phyloP scores from a whole-genome alignment of 2,113 vertebrate species.

The Epinephelus lanceolatus region DNA sequence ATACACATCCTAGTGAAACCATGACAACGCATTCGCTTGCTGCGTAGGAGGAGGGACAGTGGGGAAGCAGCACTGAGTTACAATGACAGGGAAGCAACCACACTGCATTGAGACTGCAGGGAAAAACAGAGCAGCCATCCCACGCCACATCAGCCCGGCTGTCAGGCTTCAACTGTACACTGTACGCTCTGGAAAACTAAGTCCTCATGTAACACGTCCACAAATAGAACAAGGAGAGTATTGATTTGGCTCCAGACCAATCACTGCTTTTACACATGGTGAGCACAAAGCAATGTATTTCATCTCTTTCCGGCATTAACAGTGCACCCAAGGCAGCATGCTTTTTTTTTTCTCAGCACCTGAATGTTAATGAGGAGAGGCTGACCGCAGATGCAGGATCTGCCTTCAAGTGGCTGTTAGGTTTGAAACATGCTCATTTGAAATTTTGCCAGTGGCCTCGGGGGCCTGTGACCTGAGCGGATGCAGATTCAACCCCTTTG shows the following conservation, averaged over 20 bases:
- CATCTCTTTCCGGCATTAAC: constrained; percentile 16
- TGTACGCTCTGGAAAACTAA: constrained; percentile 30
- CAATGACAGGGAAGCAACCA: constrained; percentile 48
- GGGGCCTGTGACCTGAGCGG: not conserved
- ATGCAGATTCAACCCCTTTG: not conserved
- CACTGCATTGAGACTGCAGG: constrained; percentile 70
- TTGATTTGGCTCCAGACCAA: constrained; percentile 55
- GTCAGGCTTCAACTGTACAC: constrained; percentile 28
- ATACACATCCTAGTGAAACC: constrained; percentile 61
- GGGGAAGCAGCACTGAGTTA: constrained; percentile 42
- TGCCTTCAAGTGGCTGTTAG: not conserved
- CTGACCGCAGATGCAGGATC: constrained; percentile 14
- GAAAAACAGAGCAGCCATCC: constrained; percentile 33
- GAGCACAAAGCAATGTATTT: constrained; percentile 17
- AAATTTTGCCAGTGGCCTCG: not conserved
- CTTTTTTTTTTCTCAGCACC: constrained; percentile 1
- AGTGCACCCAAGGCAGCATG: constrained; percentile 3
- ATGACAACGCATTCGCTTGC: constrained; percentile 72
- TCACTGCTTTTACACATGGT: not conserved
- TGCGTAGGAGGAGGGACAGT: constrained; percentile 41
- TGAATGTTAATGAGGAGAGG: constrained; percentile 67
- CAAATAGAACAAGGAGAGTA: constrained; percentile 46
- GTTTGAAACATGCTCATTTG: constrained; percentile 2
- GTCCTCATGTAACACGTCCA: constrained; percentile 47
- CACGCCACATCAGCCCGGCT: constrained; percentile 39